Percentiles rank a stretch among this genome's conserved stretches.
Conservation (phyloP, 2,113 vertebrate species). For the Neopipo cinnamomea region DNA sequence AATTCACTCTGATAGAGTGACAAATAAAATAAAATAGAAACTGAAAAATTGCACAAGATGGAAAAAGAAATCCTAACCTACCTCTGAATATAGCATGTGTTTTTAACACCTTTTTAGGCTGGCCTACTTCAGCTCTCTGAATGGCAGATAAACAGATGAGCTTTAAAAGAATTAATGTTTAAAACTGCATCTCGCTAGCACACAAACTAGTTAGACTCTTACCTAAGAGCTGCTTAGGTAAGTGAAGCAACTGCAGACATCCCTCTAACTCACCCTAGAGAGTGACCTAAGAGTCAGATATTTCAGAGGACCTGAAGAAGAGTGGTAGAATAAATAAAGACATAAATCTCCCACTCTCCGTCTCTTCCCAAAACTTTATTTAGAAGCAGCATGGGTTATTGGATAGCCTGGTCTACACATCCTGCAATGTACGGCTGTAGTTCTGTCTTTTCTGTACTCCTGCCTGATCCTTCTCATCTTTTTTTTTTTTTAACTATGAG, state of each 20-base stretch:
- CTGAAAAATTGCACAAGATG: neutral
- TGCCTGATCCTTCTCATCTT: neutral
- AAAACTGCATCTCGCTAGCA: neutral
- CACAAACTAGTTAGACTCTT: neutral
- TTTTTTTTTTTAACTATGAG: neutral
- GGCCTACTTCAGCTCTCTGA: neutral
- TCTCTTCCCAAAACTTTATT: neutral
- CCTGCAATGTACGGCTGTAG: neutral
- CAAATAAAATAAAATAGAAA: neutral
- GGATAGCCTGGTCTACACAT: neutral
- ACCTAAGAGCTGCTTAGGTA: neutral
- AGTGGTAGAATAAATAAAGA: neutral
- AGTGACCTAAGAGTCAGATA: neutral
- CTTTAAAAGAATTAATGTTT: neutral
- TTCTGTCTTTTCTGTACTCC: neutral
- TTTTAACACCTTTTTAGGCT: neutral
- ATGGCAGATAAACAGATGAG: neutral
- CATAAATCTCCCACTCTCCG: neutral
- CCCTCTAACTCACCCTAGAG: neutral
- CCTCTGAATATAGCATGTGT: neutral
- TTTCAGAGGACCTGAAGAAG: neutral
- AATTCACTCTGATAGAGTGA: neutral
- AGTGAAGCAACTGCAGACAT: neutral
- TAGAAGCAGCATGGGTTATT: neutral
- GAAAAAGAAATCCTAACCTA: neutral